Conservation (phyloP, 2,797 vertebrate genomes). For the Natrix natrix region DNA sequence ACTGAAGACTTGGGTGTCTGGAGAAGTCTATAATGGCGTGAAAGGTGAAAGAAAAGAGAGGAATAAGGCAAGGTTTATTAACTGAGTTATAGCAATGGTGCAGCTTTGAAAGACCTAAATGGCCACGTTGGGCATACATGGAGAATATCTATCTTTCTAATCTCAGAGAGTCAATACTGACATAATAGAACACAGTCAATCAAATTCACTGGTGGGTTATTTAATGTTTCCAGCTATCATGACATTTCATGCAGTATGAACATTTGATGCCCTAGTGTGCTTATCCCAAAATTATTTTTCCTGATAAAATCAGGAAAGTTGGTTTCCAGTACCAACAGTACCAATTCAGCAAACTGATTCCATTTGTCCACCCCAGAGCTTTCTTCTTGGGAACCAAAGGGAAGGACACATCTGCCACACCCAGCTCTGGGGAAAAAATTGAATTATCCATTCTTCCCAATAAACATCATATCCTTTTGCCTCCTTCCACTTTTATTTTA, state of each 20-base stretch:
- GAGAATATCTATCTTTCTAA: background rate
- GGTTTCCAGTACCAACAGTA: background rate
- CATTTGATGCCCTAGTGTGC: slow-evolving; percentile 10
- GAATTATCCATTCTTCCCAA: background rate
- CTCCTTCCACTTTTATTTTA: too few relatives aligned
- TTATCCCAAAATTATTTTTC: slow-evolving; percentile 31
- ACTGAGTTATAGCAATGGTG: background rate
- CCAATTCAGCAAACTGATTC: background rate
- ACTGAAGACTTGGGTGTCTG: background rate
- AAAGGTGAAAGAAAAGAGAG: background rate
- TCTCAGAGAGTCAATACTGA: background rate
- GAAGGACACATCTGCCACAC: slow-evolving; percentile 5
- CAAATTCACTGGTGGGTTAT: slow-evolving; percentile 9
- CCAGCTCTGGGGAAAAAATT: background rate
- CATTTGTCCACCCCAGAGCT: slow-evolving; percentile 7
- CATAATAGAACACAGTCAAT: background rate
- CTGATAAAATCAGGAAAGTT: slow-evolving; percentile 23
- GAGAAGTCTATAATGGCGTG: background rate
- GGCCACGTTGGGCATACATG: background rate
- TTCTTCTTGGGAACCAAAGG: slow-evolving; percentile 6
- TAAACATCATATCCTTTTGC: background rate
- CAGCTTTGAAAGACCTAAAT: background rate
- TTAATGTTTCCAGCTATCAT: slow-evolving; percentile 23
- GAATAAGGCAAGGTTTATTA: background rate
- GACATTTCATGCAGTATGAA: slow-evolving; percentile 22